Evolutionary conservation across 2,797 vertebrate genomes (phyloP).

Genomic region (Rhabdophis nuchalis): DNA sequence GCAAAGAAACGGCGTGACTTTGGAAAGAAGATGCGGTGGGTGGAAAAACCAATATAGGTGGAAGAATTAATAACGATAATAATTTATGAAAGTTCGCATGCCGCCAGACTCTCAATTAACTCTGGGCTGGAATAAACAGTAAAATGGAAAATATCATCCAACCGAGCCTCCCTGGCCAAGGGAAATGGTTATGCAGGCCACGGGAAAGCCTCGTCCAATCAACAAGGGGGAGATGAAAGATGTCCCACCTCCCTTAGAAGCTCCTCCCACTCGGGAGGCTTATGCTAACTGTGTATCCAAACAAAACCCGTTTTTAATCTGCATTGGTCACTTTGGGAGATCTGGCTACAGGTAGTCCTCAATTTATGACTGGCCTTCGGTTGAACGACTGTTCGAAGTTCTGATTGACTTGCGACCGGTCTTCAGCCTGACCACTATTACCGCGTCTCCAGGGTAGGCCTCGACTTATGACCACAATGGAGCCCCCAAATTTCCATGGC

Average conservation of each 20-base stretch:
- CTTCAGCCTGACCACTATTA: too few species aligned
- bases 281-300: neutral
- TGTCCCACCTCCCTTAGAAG: neutral
- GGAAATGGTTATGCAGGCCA: neutral
- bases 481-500: too few species aligned
- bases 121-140: neutral
- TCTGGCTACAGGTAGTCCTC: neutral
- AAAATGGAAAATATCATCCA: neutral
- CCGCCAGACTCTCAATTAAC: neutral
- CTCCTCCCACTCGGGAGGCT: neutral
- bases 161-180: neutral
- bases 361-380: too few species aligned
- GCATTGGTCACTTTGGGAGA: neutral
- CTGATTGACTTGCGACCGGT: too few species aligned
- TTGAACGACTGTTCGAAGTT: too few species aligned
- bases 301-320: neutral
- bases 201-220: neutral
- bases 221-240: neutral
- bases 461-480: too few species aligned
- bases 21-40: neutral
- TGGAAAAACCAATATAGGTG: too few species aligned
- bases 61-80: neutral
- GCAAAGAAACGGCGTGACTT: neutral
- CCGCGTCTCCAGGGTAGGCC: too few species aligned
- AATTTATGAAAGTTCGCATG: neutral